Evolutionary conservation across 2,797 vertebrate genomes (phyloP).

Genomic region (Anisognathus igniventris): DNA sequence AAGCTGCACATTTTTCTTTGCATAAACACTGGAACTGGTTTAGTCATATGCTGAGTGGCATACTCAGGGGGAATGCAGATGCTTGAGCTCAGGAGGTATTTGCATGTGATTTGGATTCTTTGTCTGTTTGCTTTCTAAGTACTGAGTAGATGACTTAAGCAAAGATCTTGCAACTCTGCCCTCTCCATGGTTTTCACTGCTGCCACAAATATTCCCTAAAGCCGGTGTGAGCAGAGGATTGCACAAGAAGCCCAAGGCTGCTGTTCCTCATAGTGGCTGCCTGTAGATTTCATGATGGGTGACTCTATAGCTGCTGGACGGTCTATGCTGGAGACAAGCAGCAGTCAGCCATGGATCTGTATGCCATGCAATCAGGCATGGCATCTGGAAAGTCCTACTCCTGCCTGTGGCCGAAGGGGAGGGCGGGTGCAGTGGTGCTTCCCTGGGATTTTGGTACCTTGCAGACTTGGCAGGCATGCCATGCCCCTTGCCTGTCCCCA

Average conservation of each 20-base stretch:
- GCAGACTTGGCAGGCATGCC: background rate
- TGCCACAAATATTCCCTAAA: too few relatives aligned
- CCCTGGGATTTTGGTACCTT: background rate
- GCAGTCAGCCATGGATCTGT: background rate
- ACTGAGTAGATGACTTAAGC: background rate
- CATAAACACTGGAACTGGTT: background rate
- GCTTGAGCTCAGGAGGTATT: background rate
- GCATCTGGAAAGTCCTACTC: background rate
- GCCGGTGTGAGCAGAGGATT: too few relatives aligned
- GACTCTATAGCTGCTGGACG: background rate
- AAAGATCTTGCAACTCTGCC: background rate
- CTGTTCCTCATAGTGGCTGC: background rate
- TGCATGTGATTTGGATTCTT: conserved; percentile 19
- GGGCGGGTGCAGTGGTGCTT: accelerated
- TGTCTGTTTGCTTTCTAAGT: background rate
- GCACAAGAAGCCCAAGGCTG: background rate
- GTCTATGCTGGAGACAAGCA: background rate
- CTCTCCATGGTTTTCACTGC: background rate
- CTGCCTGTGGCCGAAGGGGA: background rate
- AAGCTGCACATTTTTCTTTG: background rate
- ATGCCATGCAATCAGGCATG: accelerated
- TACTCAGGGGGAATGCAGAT: background rate
- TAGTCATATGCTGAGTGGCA: background rate
- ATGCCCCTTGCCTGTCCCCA: background rate
- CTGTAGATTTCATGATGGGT: accelerated